phyloP scores from a whole-genome alignment of 2,888 invertebrate genomes.

The Ochropacha duplaris region DNA sequence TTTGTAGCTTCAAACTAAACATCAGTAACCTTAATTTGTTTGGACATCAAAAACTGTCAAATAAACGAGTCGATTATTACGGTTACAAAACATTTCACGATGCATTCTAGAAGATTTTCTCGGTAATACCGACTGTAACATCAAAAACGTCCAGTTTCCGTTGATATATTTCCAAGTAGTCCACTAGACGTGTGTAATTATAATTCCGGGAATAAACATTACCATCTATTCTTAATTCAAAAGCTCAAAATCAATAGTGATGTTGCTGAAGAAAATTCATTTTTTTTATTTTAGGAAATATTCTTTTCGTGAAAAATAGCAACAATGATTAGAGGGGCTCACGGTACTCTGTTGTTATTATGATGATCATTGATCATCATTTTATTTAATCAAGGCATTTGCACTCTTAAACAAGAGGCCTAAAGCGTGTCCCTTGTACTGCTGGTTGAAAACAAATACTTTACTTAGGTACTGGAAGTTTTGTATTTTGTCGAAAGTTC shows the following conservation, averaged over 20 bases:
- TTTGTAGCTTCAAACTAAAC: no score
- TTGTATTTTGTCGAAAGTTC: no score
- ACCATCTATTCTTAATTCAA: not conserved
- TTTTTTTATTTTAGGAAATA: not conserved
- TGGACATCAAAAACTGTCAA: not conserved
- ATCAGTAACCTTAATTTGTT: not conserved
- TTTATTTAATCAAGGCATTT: no score
- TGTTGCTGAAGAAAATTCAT: not conserved
- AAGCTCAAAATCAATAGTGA: not conserved
- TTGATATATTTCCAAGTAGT: not conserved
- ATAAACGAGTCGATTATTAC: not conserved
- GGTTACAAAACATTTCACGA: not conserved
- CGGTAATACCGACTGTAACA: not conserved
- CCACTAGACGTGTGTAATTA: not conserved
- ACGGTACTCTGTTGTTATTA: no score
- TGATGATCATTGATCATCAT: no score
- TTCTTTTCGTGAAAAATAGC: not conserved
- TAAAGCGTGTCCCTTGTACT: not conserved
- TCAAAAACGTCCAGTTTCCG: not conserved
- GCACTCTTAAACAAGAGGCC: not conserved
- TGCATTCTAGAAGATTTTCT: not conserved
- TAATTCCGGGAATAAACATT: not conserved
- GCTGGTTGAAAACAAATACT: no score
- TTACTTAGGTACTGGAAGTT: no score
- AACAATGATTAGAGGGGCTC: no score